Evolutionary conservation across 2,888 invertebrate genomes (phyloP), one percentile per base, ranked within the genome.

Genomic region (Cataglyphis altisquamis): DNA sequence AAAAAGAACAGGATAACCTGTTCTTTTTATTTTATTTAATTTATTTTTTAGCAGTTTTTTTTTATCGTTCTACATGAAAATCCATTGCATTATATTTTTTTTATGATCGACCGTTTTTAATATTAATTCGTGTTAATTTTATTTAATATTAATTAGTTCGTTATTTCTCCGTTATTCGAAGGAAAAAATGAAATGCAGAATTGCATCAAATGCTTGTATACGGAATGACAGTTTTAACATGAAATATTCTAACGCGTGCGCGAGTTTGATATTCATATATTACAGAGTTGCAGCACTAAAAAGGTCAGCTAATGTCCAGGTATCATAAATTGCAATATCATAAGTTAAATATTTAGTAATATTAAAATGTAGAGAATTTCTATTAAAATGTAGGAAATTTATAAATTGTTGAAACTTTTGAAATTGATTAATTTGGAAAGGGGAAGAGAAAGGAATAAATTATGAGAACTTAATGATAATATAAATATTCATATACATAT

Each of bases 331-430:
- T 70, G 36, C 10, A 15, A 57, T 39, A 57, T 57, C 0, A 10
- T 5, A 10, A 25, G n/a, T 32, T 29, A 57, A 72, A 72, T 25
- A 32, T 48, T 48, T 57, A 39, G 29, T 29, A 15, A 62, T 62
- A 15, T 32, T 36, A 55, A 18, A 15, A 29, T 45, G 21, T 21
- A 70, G 21, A 55, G 8, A 21, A 55, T 21, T 21, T 15, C n/a
- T 55, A 32, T 32, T 32, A 32, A 32, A 32, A 32, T 32, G 32
- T 32, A 4, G 32, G 32, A 45, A 45, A 63, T 62, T 29, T 18
- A 45, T 63, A 29, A 74, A 74, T 72, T 39, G 60, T 72, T 72
- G 12, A 6, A 68, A 48, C 12, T 45, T n/a, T 0, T 48, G n/a
- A 29, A 48, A 12, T 67, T 21, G 1, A 15, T 41, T 48, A 67